Evolutionary conservation across 2,113 vertebrate species (phyloP).

Genomic region (Vulpes vulpes): DNA sequence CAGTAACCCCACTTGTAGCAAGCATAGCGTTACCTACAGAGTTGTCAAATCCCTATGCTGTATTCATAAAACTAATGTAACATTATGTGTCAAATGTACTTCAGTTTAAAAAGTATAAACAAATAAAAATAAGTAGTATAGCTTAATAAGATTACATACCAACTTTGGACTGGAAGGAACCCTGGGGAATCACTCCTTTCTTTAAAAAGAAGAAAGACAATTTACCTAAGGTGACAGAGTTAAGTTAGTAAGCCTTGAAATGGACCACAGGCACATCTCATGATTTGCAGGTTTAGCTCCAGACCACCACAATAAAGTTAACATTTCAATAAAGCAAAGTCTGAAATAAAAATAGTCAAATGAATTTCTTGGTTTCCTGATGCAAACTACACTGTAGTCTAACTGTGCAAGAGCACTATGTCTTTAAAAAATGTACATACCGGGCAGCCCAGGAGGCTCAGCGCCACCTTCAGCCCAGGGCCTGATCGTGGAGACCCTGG

Average conservation of each 20-base stretch:
- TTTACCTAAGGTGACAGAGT: background rate
- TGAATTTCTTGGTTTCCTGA: background rate
- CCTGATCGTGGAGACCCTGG: too few species aligned
- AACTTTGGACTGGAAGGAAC: background rate
- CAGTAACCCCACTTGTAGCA: background rate
- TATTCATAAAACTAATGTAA: background rate
- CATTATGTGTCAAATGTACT: background rate
- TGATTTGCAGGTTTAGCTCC: background rate
- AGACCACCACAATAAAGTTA: background rate
- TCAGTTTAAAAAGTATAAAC: background rate
- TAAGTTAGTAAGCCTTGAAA: conserved; percentile 45
- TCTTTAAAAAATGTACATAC: background rate
- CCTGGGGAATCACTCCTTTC: background rate
- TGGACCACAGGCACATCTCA: background rate
- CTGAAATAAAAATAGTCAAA: background rate
- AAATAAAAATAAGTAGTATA: background rate
- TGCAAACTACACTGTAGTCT: background rate
- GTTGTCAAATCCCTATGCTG: background rate
- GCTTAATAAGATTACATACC: background rate
- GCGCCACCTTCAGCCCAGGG: too few species aligned
- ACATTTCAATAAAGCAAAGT: background rate
- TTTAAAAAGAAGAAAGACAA: background rate
- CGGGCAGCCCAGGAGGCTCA: background rate
- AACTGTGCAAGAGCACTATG: background rate
- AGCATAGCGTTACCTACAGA: background rate